Evolutionary conservation across 2,797 vertebrate species (phyloP).

Genomic region (Dendrocincla fuliginosa): DNA sequence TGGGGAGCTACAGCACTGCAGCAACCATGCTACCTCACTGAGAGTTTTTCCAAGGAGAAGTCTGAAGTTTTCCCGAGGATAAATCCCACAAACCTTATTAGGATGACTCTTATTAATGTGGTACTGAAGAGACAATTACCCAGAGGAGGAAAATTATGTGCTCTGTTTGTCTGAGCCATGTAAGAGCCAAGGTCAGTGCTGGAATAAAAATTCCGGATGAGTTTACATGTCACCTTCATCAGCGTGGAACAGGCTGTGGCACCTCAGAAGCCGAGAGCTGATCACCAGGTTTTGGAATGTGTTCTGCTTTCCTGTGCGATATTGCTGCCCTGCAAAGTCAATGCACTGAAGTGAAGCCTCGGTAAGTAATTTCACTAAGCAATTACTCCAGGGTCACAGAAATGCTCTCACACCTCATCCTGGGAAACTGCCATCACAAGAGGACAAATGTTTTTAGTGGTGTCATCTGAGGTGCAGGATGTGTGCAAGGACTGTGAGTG

Average conservation of each 20-base stretch:
- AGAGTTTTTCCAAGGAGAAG: not conserved
- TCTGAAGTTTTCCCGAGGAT: not conserved
- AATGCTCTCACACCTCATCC: not conserved
- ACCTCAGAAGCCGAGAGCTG: not conserved
- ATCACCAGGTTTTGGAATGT: not conserved
- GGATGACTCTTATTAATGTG: not conserved
- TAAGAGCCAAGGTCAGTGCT: not conserved
- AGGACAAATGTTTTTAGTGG: not conserved
- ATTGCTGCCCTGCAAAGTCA: not conserved
- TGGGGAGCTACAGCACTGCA: fast-evolving
- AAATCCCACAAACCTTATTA: not conserved
- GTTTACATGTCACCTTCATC: not conserved
- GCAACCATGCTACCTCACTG: not conserved
- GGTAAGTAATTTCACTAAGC: not conserved
- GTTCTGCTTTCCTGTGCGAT: not conserved
- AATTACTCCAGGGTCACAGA: not conserved
- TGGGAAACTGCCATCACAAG: not conserved
- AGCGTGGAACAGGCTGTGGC: not conserved
- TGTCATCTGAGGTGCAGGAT: not conserved
- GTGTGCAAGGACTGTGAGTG: not conserved
- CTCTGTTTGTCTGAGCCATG: not conserved
- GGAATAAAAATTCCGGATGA: not conserved
- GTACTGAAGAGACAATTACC: not conserved
- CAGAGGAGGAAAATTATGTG: not conserved
- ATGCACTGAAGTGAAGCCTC: not conserved